A percentile compares a stretch with the other conserved stretches of the same genome.
phyloP scores from a whole-genome alignment of 1,140 invertebrate species.

The Tetramorium alpestre region DNA sequence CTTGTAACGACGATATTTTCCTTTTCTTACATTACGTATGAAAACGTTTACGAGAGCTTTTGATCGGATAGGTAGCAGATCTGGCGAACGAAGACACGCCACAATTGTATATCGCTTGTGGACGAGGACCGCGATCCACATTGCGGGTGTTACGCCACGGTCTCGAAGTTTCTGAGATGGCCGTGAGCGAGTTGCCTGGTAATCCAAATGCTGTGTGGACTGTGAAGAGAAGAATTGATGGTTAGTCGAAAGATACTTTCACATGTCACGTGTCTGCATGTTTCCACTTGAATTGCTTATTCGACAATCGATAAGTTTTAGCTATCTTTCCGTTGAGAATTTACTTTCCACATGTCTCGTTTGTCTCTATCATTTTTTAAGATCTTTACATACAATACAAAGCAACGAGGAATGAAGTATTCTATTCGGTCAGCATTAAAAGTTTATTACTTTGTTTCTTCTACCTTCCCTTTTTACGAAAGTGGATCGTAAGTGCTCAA shows the following conservation, averaged over 20 bases:
- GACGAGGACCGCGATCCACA: conserved; percentile 96
- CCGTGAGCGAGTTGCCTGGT: conserved; percentile 99
- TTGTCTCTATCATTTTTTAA: background rate
- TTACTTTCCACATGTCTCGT: background rate
- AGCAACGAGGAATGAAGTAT: background rate
- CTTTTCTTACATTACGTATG: background rate
- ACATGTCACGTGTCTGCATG: conserved; percentile 61
- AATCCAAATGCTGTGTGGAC: conserved; percentile 99
- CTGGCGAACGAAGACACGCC: conserved; percentile 99
- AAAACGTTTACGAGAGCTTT: background rate
- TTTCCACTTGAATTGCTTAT: conserved; percentile 30
- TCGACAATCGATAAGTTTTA: conserved; percentile 22
- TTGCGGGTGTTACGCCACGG: conserved; percentile 98
- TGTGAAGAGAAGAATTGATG: conserved; percentile 97
- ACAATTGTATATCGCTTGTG: conserved; percentile 98
- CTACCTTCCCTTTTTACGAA: background rate
- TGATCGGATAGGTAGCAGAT: conserved; percentile 88
- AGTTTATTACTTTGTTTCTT: conserved; percentile 12
- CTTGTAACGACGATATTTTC: background rate
- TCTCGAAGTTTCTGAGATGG: conserved; percentile 99
- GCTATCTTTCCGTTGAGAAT: conserved; percentile 19
- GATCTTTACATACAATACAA: background rate
- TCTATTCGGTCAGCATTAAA: background rate
- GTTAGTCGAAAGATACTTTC: conserved; percentile 87
- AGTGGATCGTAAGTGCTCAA: background rate